Conservation (phyloP, 2,797 vertebrate genomes). For the Heliangelus exortis region DNA sequence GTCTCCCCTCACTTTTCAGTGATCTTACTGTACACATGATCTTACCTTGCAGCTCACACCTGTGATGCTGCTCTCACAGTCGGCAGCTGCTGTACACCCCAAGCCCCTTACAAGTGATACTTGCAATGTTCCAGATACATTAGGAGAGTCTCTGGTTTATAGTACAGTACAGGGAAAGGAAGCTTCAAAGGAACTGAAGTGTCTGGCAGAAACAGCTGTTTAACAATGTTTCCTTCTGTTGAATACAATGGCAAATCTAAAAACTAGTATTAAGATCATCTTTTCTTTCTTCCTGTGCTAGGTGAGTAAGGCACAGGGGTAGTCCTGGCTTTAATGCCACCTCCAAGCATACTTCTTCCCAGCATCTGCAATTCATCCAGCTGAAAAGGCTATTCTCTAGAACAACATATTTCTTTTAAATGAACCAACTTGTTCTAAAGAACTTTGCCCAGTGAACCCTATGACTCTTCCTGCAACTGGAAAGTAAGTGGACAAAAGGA, state of each 20-base stretch:
- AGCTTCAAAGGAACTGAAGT: not conserved
- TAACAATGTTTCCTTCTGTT: not conserved
- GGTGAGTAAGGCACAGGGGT: not conserved
- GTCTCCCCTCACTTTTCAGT: not conserved
- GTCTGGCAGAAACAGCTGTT: not conserved
- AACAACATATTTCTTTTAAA: not conserved
- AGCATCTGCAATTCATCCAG: not conserved
- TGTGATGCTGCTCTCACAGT: accelerated
- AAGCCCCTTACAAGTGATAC: not conserved
- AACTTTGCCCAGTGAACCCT: not conserved
- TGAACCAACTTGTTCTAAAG: not conserved
- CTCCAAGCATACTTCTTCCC: not conserved
- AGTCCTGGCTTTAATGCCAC: not conserved
- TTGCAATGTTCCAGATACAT: not conserved
- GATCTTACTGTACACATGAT: not conserved
- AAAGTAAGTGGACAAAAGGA: not conserved
- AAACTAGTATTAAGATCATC: not conserved
- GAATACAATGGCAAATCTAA: not conserved
- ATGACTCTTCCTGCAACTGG: not conserved
- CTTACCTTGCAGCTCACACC: not conserved
- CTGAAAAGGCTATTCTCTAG: not conserved
- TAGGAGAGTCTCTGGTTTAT: not conserved
- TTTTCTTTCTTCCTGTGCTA: not conserved
- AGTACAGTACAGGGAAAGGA: not conserved
- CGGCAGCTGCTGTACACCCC: not conserved